Conservation (phyloP, 2,113 vertebrate genomes). For the Mormyrus iriodes region DNA sequence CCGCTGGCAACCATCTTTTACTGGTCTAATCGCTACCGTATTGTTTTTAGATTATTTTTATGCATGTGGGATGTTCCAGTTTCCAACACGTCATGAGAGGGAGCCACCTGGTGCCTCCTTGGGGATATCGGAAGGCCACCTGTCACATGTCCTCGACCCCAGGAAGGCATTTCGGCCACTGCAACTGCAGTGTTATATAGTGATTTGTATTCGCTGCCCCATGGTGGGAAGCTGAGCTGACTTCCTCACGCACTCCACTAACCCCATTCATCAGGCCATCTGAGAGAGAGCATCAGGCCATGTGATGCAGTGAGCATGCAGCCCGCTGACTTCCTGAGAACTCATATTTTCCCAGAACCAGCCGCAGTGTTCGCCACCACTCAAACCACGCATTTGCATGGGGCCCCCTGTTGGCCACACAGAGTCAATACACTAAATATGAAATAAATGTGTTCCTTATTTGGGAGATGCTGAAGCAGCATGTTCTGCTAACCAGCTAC, state of each 20-base stretch:
- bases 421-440: background rate
- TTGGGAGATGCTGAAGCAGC: background rate
- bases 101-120: background rate
- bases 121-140: background rate
- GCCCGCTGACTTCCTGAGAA: background rate
- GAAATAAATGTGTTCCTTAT: background rate
- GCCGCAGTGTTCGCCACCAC: background rate
- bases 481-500: background rate
- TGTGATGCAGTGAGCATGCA: background rate
- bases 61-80: too few relatives aligned
- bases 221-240: slow-evolving; percentile 5
- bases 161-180: slow-evolving; percentile 1
- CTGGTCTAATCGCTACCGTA: background rate
- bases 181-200: background rate
- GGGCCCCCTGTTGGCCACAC: background rate
- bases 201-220: slow-evolving; percentile 4
- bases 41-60: background rate
- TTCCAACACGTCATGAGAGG: background rate
- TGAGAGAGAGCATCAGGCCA: background rate
- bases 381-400: background rate
- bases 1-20: slow-evolving; percentile 5
- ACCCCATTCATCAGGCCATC: background rate
- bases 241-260: background rate
- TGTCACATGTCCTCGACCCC: background rate
- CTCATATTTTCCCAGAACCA: background rate